Conservation (phyloP, 2,888 invertebrate species). For the Drosophila pseudotakahashii region DNA sequence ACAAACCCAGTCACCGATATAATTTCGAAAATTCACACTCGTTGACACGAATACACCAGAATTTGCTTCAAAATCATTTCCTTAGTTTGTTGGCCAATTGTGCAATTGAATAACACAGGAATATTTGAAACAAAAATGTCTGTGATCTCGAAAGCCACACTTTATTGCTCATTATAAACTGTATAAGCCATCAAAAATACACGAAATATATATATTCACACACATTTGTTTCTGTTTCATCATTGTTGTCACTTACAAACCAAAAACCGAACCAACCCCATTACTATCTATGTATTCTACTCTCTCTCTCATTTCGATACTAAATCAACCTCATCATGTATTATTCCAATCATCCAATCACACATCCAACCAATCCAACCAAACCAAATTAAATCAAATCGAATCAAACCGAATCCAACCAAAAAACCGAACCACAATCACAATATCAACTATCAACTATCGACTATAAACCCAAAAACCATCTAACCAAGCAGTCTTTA, state of each 20-base stretch:
- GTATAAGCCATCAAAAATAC: not conserved
- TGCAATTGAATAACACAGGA: conserved; percentile 12
- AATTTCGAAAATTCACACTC: not conserved
- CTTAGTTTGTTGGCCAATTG: conserved; percentile 29
- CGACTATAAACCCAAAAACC: conserved; percentile 39
- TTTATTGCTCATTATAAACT: not conserved
- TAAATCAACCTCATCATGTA: conserved; percentile 49
- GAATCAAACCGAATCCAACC: conserved; percentile 21
- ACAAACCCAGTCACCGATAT: conserved; percentile 15
- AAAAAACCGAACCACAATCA: conserved; percentile 21
- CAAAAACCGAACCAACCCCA: conserved; percentile 13
- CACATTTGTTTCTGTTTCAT: conserved; percentile 16
- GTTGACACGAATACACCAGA: conserved; percentile 13
- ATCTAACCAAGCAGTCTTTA: conserved; percentile 90
- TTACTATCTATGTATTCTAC: conserved; percentile 25
- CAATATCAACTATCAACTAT: conserved; percentile 17
- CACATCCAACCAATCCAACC: conserved; percentile 23
- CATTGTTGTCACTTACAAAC: conserved; percentile 11
- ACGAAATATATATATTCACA: not conserved
- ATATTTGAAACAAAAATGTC: too few species aligned
- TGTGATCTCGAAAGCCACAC: not conserved
- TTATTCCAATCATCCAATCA: conserved; percentile 32
- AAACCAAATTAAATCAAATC: conserved; percentile 19
- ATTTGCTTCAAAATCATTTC: conserved; percentile 20
- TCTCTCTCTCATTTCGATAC: conserved; percentile 40